phyloP scores from a whole-genome alignment of 2,888 invertebrate genomes.

The Drosophila picticornis region DNA sequence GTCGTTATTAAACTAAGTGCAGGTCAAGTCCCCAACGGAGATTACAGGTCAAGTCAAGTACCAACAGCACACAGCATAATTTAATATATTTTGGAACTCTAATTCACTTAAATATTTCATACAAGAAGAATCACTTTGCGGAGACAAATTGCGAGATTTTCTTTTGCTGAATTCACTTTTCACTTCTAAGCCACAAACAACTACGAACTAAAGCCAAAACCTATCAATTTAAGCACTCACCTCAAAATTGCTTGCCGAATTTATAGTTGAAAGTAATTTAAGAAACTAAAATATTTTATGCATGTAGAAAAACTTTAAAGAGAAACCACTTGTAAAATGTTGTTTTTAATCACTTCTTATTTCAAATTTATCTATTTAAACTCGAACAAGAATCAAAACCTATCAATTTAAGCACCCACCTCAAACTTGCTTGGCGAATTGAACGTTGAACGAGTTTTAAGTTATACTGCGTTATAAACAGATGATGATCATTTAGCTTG shows the following conservation, averaged over 20 bases:
- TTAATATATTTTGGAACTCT: slow-evolving; percentile 11
- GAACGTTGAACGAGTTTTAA: slow-evolving; percentile 12
- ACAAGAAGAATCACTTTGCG: background rate
- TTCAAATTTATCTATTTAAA: background rate
- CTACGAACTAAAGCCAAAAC: background rate
- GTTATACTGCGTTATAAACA: slow-evolving; percentile 2
- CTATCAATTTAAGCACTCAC: background rate
- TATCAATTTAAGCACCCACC: background rate
- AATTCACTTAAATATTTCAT: background rate
- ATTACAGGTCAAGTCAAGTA: slow-evolving; percentile 61
- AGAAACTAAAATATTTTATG: background rate
- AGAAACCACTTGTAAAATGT: background rate
- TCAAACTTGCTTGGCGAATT: slow-evolving; percentile 10
- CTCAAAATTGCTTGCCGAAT: background rate
- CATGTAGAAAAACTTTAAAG: background rate
- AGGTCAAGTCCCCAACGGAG: slow-evolving; percentile 42
- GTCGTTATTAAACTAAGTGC: slow-evolving; percentile 53
- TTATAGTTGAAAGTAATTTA: background rate
- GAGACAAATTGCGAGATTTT: background rate
- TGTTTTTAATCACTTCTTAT: background rate
- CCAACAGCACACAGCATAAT: slow-evolving; percentile 14
- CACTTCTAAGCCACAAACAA: background rate
- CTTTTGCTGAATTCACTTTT: background rate
- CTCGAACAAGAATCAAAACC: background rate
- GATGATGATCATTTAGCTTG: slow-evolving; percentile 40